Conservation (phyloP, 2,888 invertebrate genomes). For the Lysandra bellargus region DNA sequence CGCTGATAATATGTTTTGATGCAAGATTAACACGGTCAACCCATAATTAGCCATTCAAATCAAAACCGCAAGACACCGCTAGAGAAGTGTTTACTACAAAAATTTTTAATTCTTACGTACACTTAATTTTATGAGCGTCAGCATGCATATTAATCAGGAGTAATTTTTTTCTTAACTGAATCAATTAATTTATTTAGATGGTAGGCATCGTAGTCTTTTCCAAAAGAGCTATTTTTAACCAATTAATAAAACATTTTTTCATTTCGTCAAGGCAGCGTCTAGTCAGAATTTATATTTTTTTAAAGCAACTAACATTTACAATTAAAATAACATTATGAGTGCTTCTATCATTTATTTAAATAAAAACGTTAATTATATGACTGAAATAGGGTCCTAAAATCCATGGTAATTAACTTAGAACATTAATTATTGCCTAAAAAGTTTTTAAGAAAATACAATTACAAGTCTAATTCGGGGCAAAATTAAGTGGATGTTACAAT, state of each 20-base stretch:
- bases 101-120: too few species aligned
- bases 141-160: too few species aligned
- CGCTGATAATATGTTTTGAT: too few species aligned
- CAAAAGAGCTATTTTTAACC: not conserved
- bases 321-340: not conserved
- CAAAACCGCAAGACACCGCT: too few species aligned
- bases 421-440: not conserved
- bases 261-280: not conserved
- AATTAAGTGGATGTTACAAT: conserved; percentile 4
- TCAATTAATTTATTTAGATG: too few species aligned
- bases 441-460: not conserved
- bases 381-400: not conserved
- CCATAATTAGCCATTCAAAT: too few species aligned
- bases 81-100: too few species aligned
- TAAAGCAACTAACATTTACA: not conserved
- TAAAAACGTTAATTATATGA: not conserved
- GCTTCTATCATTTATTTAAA: not conserved
- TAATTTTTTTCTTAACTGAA: too few species aligned
- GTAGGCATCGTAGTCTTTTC: too few species aligned
- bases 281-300: too few species aligned
- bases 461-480: not conserved
- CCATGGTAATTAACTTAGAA: not conserved
- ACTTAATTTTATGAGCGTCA: too few species aligned
- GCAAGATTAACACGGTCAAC: too few species aligned
- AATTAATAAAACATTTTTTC: not conserved